Evolutionary conservation across 1,140 invertebrate genomes (phyloP).

Genomic region (Tetragnatha versicolor): DNA sequence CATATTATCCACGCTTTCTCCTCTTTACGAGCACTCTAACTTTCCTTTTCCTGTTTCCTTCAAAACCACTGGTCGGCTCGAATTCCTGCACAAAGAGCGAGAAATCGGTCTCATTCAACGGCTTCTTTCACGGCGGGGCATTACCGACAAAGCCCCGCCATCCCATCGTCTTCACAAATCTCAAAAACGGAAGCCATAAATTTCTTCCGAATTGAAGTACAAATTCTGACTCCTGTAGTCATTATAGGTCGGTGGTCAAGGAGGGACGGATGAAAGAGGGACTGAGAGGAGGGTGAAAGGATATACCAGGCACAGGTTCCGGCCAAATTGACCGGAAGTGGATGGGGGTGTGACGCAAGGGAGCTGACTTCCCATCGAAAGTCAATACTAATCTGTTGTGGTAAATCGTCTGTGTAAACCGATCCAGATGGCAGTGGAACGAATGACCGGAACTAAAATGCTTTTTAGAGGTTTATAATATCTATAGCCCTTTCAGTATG

Average conservation of each 20-base stretch:
- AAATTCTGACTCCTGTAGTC: neutral
- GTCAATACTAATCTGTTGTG: too few relatives aligned
- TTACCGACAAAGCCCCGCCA: neutral
- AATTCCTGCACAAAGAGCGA: neutral
- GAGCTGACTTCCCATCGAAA: too few relatives aligned
- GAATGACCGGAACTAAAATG: too few relatives aligned
- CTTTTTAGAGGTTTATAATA: too few relatives aligned
- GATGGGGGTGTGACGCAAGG: slow-evolving; percentile 29
- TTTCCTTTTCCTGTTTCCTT: too few relatives aligned
- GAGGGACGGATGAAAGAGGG: neutral
- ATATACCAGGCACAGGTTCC: neutral
- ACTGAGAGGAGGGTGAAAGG: neutral
- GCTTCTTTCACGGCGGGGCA: neutral
- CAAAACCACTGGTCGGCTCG: neutral
- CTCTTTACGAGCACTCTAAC: too few relatives aligned
- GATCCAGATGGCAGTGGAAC: too few relatives aligned
- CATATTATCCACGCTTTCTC: too few relatives aligned
- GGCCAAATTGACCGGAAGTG: slow-evolving; percentile 23
- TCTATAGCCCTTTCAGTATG: too few relatives aligned
- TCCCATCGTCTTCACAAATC: neutral
- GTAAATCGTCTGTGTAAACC: too few relatives aligned
- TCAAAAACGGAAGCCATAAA: slow-evolving; percentile 21
- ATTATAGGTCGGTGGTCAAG: too few relatives aligned
- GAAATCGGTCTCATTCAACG: neutral
- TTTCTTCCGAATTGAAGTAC: neutral